Evolutionary conservation across 2,113 vertebrate genomes (phyloP), one percentile per base, ranked within the genome.

Genomic region (Scalopus aquaticus): DNA sequence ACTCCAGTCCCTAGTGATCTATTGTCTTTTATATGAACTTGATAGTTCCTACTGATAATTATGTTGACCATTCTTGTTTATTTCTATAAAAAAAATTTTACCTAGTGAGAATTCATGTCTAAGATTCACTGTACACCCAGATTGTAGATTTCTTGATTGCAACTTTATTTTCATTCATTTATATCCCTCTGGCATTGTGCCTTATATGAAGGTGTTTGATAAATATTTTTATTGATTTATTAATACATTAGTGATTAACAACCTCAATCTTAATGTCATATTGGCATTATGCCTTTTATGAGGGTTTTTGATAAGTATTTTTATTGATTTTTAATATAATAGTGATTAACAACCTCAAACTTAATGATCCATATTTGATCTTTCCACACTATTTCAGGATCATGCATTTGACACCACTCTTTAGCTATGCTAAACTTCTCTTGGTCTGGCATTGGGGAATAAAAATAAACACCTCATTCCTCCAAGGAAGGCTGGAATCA

Each of bases 391-490:
- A 5, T 35, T 51, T 44, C 24, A 74, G 30, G 56, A 37, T 44
- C n/a, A 0, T 37, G 3, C 3, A n/a, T n/a, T 28, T 87, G 80
- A 54, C 22, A 62, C 17, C 32, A 67, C 30, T n/a, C 26, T 56
- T 26, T 19, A 17, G 56, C 16, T 13, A 10, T 44, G 9, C 70
- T 76, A 32, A 85, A n/a, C 26, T 64, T 74, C 17, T 88, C 13
- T 54, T 58, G 51, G 26, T 11, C 73, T 84, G 46, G 13, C 17
- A 60, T 37, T 20, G 32, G 46, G 35, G 35, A 51, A 44, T 76
- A 8, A 94, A 91, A 91, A 54, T 64, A 92, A 92, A 70, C 54
- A 81, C 78, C 56, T 32, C 35, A 15, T 86, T 88, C 17, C 77
- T 56, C 74, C 16, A 16, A 88, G 12, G 8, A 88, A 28, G 49